phyloP scores from a whole-genome alignment of 2,113 vertebrate species.

The Ptilonorhynchus violaceus region DNA sequence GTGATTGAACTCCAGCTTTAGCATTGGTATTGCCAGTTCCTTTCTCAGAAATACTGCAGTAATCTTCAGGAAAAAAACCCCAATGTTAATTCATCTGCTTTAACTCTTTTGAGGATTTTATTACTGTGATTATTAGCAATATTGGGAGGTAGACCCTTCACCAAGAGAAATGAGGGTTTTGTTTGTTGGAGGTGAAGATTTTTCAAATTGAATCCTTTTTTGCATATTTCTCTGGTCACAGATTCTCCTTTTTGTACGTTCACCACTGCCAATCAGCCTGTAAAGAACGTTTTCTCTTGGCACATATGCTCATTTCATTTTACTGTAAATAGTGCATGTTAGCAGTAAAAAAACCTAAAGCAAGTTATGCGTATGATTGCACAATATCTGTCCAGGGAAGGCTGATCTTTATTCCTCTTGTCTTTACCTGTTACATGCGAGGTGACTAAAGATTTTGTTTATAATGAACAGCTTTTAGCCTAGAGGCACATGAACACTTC shows the following conservation, averaged over 20 bases:
- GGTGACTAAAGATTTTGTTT: not conserved
- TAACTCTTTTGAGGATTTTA: not conserved
- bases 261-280: not conserved
- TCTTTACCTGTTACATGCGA: not conserved
- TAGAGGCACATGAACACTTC: not conserved
- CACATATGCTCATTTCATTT: not conserved
- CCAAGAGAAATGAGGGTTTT: accelerated
- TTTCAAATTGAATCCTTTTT: not conserved
- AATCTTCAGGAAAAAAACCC: not conserved
- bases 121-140: not conserved
- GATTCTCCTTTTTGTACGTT: not conserved
- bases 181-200: not conserved
- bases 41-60: not conserved
- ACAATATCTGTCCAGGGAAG: not conserved
- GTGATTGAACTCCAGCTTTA: not conserved
- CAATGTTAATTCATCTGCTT: not conserved
- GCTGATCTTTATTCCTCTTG: not conserved
- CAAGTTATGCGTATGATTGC: not conserved
- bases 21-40: accelerated
- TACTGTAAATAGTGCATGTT: not conserved
- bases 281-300: not conserved
- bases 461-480: not conserved
- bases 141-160: not conserved
- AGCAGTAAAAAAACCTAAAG: not conserved
- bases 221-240: not conserved